phyloP scores from a whole-genome alignment of 2,888 invertebrate species.

The Leptinotarsa rubiginosa region DNA sequence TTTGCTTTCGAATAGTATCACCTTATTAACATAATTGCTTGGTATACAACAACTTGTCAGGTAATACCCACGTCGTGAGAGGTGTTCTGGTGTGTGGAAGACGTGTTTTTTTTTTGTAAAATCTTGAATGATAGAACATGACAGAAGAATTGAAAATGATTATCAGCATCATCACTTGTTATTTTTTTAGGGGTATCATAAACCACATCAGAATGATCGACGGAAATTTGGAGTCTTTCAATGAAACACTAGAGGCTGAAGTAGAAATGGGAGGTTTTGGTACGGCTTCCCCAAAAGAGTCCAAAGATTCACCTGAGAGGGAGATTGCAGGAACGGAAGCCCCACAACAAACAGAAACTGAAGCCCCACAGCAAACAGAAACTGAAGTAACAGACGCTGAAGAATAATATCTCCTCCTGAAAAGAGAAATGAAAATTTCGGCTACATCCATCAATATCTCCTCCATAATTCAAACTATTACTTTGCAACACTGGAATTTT shows the following conservation, averaged over 20 bases:
- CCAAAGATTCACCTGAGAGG: neutral
- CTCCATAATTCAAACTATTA: too few relatives aligned
- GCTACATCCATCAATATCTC: too few relatives aligned
- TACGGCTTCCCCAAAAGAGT: neutral
- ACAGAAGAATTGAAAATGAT: too few relatives aligned
- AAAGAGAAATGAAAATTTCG: too few relatives aligned
- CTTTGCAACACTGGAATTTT: too few relatives aligned
- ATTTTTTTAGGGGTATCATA: conserved; percentile 33
- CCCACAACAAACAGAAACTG: neutral
- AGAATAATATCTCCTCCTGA: neutral
- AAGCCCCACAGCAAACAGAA: neutral
- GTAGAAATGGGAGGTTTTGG: neutral
- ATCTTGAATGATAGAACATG: too few relatives aligned
- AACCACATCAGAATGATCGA: conserved; percentile 43
- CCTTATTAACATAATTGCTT: too few relatives aligned
- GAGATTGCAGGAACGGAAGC: neutral
- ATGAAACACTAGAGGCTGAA: neutral
- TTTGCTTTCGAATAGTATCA: too few relatives aligned
- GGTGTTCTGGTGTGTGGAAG: too few relatives aligned
- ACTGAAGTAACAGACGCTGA: neutral
- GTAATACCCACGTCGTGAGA: too few relatives aligned
- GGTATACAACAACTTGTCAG: too few relatives aligned
- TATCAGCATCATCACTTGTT: neutral
- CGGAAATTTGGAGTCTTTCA: conserved; percentile 30
- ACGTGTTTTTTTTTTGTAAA: too few relatives aligned